Evolutionary conservation across 2,113 vertebrate species (phyloP), one percentile per base, ranked within the genome.

Genomic region (Anhinga rufa): DNA sequence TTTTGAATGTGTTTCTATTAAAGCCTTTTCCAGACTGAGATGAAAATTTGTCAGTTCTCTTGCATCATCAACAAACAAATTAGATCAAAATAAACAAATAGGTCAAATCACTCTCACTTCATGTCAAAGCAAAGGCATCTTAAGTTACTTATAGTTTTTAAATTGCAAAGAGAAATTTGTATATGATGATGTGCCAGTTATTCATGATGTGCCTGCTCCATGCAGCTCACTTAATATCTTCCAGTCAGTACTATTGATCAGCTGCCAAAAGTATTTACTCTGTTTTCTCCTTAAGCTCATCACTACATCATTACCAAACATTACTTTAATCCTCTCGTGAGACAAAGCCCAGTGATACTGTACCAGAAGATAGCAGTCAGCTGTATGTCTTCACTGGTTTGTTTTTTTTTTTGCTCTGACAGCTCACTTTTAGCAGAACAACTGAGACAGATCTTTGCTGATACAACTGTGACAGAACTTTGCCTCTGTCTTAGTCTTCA

Each of bases 191-290:
- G 65, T 54, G 64, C 31, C 75, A 79, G 19, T 87, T 95, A 75
- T n/a, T 25, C 49, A 34, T 21, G 9, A 38, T 19, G 40, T 14
- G 12, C 36, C 90, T 48, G 15, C 55, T 86, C 62, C 80, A 54
- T 3, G 4, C 34, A 71, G 54, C 25, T 91, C 82, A 48, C 78
- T 89, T 78, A 54, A 20, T 70, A 85, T 29, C 65, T 92, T 85
- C 29, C 18, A 65, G 70, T 92, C 89, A 83, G 87, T 94, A 60
- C 20, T 55, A 96, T 32, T 79, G 87, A 95, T 93, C 77, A 68
- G 40, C 54, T 88, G 51, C 70, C 92, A 85, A 78, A 93, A 60
- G 11, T 40, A 34, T 28, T 88, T 48, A 22, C 18, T 34, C 31
- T 49, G 55, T 54, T 84, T 95, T 82, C 49, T 78, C 61, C 79